phyloP scores from a whole-genome alignment of 2,888 invertebrate species.

The Trichopoda pennipes region DNA sequence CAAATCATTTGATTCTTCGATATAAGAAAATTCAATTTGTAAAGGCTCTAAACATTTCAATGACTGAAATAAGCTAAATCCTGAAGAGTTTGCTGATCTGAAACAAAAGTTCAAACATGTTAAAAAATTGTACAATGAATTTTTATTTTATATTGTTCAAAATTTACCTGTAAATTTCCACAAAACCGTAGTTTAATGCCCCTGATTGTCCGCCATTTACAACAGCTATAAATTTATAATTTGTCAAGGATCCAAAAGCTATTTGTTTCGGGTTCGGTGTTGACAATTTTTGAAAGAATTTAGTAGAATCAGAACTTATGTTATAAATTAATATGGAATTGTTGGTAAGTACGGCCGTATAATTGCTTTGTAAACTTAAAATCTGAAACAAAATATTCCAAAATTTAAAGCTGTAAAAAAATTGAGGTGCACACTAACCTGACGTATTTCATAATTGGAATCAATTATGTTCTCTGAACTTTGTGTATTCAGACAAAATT shows the following conservation, averaged over 20 bases:
- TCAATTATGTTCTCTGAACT: conserved; percentile 21
- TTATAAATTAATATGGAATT: conserved; percentile 73
- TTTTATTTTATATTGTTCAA: not conserved
- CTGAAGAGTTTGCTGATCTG: conserved; percentile 54
- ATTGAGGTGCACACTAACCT: conserved; percentile 57
- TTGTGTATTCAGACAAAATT: conserved; percentile 24
- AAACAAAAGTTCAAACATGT: not conserved
- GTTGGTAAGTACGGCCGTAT: conserved; percentile 64
- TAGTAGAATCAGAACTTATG: conserved; percentile 42
- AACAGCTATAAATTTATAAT: conserved; percentile 73
- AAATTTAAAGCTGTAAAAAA: not conserved
- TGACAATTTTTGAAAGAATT: conserved; percentile 66
- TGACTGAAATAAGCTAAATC: conserved; percentile 78
- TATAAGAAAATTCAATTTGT: conserved; percentile 78
- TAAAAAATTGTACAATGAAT: no score
- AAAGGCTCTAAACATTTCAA: conserved; percentile 77
- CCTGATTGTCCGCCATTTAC: conserved; percentile 67
- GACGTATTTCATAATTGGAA: conserved; percentile 61
- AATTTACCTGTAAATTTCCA: conserved; percentile 76
- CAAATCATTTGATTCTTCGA: conserved; percentile 80
- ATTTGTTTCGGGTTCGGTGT: conserved; percentile 72
- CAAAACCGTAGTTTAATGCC: conserved; percentile 70
- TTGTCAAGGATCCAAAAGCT: conserved; percentile 59
- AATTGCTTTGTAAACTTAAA: conserved; percentile 57
- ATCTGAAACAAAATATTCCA: conserved; percentile 63